These are phyloP conservation scores for Calephelis nemesis DNA, from an alignment of 1,140 invertebrate genomes.

Conservation along the genomic window DNA sequence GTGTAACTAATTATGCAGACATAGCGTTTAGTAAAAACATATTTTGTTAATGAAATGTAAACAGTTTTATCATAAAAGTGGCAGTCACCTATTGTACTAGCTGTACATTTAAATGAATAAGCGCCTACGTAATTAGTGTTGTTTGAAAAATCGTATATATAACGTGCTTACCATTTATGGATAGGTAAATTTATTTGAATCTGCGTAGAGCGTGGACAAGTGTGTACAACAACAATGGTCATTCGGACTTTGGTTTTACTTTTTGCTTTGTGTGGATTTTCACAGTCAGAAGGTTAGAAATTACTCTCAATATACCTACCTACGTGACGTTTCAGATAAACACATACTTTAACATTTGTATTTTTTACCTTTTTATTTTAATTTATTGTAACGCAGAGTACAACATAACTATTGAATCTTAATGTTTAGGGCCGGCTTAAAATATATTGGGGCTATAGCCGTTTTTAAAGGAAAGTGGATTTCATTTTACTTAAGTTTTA, in stretches of 20 bases:
- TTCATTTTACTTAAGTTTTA: no score
- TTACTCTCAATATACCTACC: neutral
- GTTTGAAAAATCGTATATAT: conserved; percentile 16
- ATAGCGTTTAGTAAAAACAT: neutral
- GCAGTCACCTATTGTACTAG: neutral
- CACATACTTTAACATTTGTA: neutral
- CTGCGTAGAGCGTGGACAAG: conserved; percentile 3
- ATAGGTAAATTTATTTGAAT: conserved; percentile 8
- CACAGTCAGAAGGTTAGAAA: conserved; percentile 4
- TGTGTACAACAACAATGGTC: neutral
- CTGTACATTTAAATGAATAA: conserved; percentile 13
- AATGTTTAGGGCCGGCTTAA: no score
- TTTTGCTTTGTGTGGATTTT: neutral
- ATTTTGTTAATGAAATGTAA: neutral
- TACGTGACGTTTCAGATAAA: neutral
- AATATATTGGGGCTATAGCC: no score
- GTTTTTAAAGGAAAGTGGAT: no score
- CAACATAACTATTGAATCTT: no score
- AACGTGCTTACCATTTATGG: neutral
- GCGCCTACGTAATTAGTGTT: conserved; percentile 18
- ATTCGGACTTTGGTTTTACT: neutral
- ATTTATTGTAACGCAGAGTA: no score
- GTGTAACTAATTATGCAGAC: conserved; percentile 6
- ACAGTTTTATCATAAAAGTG: conserved; percentile 11
- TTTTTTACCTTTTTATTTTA: neutral